phyloP scores from a whole-genome alignment of 1,140 invertebrate genomes.

The Meloidogyne floridensis region DNA sequence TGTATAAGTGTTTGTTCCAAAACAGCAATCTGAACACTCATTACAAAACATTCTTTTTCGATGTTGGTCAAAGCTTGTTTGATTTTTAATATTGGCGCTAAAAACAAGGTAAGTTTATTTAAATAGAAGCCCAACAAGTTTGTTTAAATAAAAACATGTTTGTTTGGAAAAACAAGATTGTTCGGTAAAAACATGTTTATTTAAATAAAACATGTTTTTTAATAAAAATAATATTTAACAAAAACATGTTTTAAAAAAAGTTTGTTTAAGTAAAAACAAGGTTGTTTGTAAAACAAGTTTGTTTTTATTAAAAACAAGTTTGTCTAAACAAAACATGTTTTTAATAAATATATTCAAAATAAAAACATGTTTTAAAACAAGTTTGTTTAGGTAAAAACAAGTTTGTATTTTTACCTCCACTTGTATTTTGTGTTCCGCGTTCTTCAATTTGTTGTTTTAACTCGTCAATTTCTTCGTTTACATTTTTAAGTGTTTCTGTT shows the following conservation, averaged over 20 bases:
- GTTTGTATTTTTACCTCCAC: constrained; percentile 62
- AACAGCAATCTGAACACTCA: constrained; percentile 87
- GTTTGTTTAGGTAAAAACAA: too few relatives aligned
- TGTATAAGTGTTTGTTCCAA: constrained; percentile 74
- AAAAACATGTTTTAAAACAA: too few relatives aligned
- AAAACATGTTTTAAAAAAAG: background rate
- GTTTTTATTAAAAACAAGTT: background rate
- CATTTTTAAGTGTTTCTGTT: constrained; percentile 75
- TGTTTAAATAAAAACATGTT: too few relatives aligned
- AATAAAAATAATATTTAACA: background rate
- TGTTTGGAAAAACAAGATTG: background rate
- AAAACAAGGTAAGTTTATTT: background rate
- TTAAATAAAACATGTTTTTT: too few relatives aligned
- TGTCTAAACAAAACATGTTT: too few relatives aligned
- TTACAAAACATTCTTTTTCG: constrained; percentile 82
- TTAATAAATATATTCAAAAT: too few relatives aligned
- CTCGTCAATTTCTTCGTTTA: constrained; percentile 83
- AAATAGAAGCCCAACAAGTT: background rate
- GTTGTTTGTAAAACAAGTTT: background rate
- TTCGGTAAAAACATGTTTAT: background rate
- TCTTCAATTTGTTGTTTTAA: constrained; percentile 90
- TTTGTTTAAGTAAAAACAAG: background rate
- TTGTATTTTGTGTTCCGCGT: constrained; percentile 45
- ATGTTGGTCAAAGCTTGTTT: constrained; percentile 81
- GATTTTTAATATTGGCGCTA: constrained; percentile 81